These are phyloP conservation scores for Hephaestus fuliginosus DNA, from an alignment of 2,797 vertebrate genomes.

Conservation along the genomic window DNA sequence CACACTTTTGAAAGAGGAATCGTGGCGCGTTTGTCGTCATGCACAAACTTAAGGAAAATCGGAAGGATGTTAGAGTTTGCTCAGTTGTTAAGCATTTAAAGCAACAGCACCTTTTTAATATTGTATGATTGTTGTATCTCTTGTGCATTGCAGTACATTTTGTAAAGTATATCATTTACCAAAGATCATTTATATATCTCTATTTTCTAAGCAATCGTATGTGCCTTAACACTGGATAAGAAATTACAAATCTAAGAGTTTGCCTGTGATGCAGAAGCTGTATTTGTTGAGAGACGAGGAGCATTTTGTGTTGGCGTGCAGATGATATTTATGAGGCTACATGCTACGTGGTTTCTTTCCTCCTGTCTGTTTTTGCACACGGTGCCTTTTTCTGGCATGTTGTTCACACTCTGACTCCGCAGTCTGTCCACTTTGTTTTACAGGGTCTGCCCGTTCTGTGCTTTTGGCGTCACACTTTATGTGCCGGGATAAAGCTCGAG, in stretches of 20 bases:
- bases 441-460: slow-evolving; percentile 54
- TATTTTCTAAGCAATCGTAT: slow-evolving; percentile 59
- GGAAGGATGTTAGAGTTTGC: slow-evolving; percentile 4
- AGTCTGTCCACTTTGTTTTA: slow-evolving; percentile 50
- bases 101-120: slow-evolving; percentile 62
- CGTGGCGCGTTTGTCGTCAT: not conserved
- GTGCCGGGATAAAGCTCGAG: slow-evolving; percentile 55
- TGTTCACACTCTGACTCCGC: slow-evolving; percentile 43
- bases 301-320: slow-evolving; percentile 41
- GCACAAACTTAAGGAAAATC: slow-evolving; percentile 31
- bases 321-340: slow-evolving; percentile 58
- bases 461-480: slow-evolving; percentile 38
- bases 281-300: slow-evolving; percentile 39
- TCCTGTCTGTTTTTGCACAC: slow-evolving; percentile 48
- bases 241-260: slow-evolving; percentile 52
- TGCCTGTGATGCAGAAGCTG: slow-evolving; percentile 60
- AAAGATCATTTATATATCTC: slow-evolving; percentile 72
- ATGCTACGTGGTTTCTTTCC: slow-evolving; percentile 30
- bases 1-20: slow-evolving; percentile 14
- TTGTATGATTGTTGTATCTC: slow-evolving; percentile 51
- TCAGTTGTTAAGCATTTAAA: slow-evolving; percentile 39
- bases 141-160: slow-evolving; percentile 51
- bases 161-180: slow-evolving; percentile 61
- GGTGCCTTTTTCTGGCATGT: slow-evolving; percentile 41
- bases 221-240: slow-evolving; percentile 88